These are phyloP conservation scores for Seira musarum DNA, from an alignment of 2,888 invertebrate species.

Conservation along the genomic window DNA sequence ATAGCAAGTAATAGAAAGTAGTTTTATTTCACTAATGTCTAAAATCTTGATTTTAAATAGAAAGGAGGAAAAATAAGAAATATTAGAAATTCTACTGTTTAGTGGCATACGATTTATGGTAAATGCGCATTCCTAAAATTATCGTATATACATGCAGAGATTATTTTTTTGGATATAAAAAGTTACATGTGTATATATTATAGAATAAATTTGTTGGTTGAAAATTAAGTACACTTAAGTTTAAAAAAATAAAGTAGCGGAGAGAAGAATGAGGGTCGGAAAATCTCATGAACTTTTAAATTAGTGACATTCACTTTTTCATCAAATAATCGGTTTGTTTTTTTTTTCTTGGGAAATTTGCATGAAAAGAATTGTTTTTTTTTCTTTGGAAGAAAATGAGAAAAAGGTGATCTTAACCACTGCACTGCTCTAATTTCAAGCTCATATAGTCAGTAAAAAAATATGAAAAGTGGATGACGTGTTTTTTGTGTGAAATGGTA, in stretches of 20 bases:
- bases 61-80: not conserved
- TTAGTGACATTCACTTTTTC: no score
- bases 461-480: slow-evolving; percentile 63
- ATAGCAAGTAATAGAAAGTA: not conserved
- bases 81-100: not conserved
- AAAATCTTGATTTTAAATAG: not conserved
- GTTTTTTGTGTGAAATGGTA: slow-evolving; percentile 70
- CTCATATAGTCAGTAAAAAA: slow-evolving; percentile 56
- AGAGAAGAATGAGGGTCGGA: not conserved
- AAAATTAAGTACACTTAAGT: not conserved
- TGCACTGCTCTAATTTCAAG: slow-evolving; percentile 65
- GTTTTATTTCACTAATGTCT: not conserved
- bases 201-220: not conserved
- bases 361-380: not conserved
- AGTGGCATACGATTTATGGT: not conserved
- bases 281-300: no score
- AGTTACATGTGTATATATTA: not conserved
- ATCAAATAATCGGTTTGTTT: no score
- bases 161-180: not conserved
- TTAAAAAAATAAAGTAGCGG: not conserved
- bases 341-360: slow-evolving; percentile 24
- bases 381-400: slow-evolving; percentile 15
- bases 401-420: slow-evolving; percentile 47
- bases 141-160: not conserved
- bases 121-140: not conserved